phyloP scores from a whole-genome alignment of 2,113 vertebrate genomes.

The Triplophysa dalaica region DNA sequence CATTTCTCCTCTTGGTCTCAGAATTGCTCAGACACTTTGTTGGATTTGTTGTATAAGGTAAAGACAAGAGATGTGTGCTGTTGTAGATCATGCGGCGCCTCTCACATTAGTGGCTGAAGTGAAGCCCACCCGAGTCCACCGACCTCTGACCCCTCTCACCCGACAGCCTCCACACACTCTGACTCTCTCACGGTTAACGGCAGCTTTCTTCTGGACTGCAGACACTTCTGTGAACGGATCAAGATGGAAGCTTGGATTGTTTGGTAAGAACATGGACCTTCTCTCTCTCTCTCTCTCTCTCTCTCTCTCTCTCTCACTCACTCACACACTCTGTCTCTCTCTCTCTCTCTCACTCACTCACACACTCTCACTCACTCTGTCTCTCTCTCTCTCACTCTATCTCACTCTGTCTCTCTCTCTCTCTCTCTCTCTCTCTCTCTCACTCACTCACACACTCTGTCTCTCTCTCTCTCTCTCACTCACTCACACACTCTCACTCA shows the following conservation, averaged over 20 bases:
- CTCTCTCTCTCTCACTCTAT: too few species aligned
- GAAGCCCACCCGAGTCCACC: neutral
- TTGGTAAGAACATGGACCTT: slow-evolving; percentile 78
- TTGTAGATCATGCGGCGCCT: slow-evolving; percentile 11
- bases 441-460: too few species aligned
- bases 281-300: too few species aligned
- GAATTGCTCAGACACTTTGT: neutral
- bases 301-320: too few species aligned
- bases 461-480: too few species aligned
- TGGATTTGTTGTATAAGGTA: neutral
- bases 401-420: too few species aligned
- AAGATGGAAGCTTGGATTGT: slow-evolving; percentile 78
- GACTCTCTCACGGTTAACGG: slow-evolving; percentile 69
- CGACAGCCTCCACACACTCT: slow-evolving; percentile 55
- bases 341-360: too few species aligned
- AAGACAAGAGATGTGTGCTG: slow-evolving; percentile 2
- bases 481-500: too few species aligned
- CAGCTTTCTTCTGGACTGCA: slow-evolving; percentile 85
- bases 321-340: too few species aligned
- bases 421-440: too few species aligned
- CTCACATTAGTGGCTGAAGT: neutral
- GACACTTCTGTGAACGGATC: slow-evolving; percentile 76
- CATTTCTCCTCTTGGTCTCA: neutral
- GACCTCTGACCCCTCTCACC: neutral
- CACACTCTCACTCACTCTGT: too few species aligned